Conservation (phyloP, 1,140 invertebrate genomes). For the Drosophila micromelanica region DNA sequence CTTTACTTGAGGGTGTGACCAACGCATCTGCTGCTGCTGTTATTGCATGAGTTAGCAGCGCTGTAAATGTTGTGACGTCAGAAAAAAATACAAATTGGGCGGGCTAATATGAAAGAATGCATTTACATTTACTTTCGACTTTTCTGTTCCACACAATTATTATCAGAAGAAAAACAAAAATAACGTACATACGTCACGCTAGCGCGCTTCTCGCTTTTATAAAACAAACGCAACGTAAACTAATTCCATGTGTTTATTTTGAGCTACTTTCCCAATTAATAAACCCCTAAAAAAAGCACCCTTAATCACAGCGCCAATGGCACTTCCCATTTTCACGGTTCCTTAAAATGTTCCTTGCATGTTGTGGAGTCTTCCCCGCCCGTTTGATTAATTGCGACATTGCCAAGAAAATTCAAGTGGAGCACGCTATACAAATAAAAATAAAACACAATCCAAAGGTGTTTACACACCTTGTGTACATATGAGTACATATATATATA, state of each 20-base stretch:
- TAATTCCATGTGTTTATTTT: constrained; percentile 10
- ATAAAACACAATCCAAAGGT: constrained; percentile 49
- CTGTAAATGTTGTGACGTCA: constrained; percentile 30
- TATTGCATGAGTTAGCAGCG: constrained; percentile 23
- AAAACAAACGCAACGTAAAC: neutral
- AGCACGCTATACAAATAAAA: constrained; percentile 52
- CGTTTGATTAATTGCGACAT: constrained; percentile 63
- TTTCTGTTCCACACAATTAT: neutral
- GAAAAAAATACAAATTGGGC: neutral
- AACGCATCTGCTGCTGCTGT: constrained; percentile 5
- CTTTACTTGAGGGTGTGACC: neutral
- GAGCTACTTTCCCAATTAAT: constrained; percentile 21
- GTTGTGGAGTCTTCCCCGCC: constrained; percentile 23
- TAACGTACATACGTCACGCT: neutral
- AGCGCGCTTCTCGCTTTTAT: neutral
- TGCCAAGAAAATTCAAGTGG: constrained; percentile 61
- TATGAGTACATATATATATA: neutral
- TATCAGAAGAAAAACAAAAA: neutral
- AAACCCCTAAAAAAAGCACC: constrained; percentile 4
- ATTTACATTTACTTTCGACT: neutral
- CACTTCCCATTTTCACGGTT: constrained; percentile 9
- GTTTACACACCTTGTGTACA: constrained; percentile 18
- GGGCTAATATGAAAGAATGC: neutral
- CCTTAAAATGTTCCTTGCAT: constrained; percentile 37
- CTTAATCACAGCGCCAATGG: constrained; percentile 20